Percentiles rank a stretch among this genome's conserved stretches.
phyloP scores from a whole-genome alignment of 2,888 invertebrate genomes.

The Phaonia tiefii region DNA sequence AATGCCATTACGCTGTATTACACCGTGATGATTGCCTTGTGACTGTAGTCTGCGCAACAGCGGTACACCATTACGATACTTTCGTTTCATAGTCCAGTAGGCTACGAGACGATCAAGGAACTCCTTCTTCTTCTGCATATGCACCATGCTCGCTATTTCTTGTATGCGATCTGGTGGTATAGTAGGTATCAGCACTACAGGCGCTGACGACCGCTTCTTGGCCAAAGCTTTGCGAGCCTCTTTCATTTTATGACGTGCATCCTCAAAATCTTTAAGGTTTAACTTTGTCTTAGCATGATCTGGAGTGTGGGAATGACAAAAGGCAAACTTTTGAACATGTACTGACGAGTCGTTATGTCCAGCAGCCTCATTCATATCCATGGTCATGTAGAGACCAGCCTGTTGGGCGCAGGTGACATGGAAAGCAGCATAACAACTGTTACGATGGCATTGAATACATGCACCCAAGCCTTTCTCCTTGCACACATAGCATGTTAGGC shows the following conservation, averaged over 20 bases:
- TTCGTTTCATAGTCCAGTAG: constrained; percentile 98
- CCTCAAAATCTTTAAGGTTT: constrained; percentile 82
- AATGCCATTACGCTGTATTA: constrained; percentile 82
- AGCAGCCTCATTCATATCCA: constrained; percentile 90
- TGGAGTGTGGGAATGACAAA: constrained; percentile 94
- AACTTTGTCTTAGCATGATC: constrained; percentile 78
- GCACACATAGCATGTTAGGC: constrained; percentile 97
- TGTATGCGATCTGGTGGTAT: constrained; percentile 93
- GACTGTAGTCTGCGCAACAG: constrained; percentile 91
- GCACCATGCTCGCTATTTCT: constrained; percentile 91
- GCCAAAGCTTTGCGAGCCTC: constrained; percentile 93
- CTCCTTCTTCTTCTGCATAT: constrained; percentile 88
- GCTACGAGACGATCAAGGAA: constrained; percentile 94
- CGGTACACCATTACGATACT: constrained; percentile 97
- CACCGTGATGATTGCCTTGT: constrained; percentile 81
- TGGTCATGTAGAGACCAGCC: constrained; percentile 96
- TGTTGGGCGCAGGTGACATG: constrained; percentile 99
- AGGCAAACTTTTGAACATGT: constrained; percentile 96
- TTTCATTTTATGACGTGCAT: constrained; percentile 90
- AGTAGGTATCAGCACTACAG: constrained; percentile 95
- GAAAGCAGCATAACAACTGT: constrained; percentile 97
- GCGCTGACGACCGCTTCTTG: constrained; percentile 93
- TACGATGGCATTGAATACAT: constrained; percentile 98
- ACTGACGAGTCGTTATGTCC: constrained; percentile 86
- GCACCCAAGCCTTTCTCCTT: constrained; percentile 96